Evolutionary conservation across 2,113 vertebrate species (phyloP), one percentile per base, ranked within the genome.

Genomic region (Amblyornis subalaris): DNA sequence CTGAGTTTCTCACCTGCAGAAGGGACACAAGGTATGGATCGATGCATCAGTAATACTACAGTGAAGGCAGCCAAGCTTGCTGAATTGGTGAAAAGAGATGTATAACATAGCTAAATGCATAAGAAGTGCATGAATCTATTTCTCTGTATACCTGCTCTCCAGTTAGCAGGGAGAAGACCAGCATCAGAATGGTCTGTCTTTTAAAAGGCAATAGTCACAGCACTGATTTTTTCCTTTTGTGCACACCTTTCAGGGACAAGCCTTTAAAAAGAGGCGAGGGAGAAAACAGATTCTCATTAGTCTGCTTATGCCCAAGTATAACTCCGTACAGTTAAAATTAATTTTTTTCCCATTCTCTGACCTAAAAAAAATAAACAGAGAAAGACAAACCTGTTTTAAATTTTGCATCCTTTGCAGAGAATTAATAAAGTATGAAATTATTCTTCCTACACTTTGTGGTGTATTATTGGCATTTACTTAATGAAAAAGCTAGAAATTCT

Each of bases 41-140:
- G 75, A 24, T 0, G 1, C 3, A 0, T 36, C 73, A 19, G 12
- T 45, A 0, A 0, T 45, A 20, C 42, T 48, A 16, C 42, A 57
- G 21, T 22, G 58, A 69, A 1, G 4, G 70, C 51, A 93, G 35
- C 38, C 4, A 6, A 73, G 71, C 42, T 58, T 31, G 36, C 50
- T 73, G 79, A 33, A 31, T 7, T 31, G 35, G 19, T 58, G 25
- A 54, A 38, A 36, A 79, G 17, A 50, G 47, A 47, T 12, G 10
- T 28, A 47, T 1, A 72, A 54, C 33, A 44, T 25, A 57, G 20
- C 20, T 14, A 76, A 66, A 76, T 21, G 36, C 26, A 14, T 14
- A 73, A 42, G 7, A 93, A 71, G 5, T 23, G 14, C 28, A 44
- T 28, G 5, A 85, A 57, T 35, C 19, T 58, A 15, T 40, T 67